Evolutionary conservation across 1,140 invertebrate genomes (phyloP), one percentile per base, ranked within the genome.

Genomic region (Papilio aristodemus): DNA sequence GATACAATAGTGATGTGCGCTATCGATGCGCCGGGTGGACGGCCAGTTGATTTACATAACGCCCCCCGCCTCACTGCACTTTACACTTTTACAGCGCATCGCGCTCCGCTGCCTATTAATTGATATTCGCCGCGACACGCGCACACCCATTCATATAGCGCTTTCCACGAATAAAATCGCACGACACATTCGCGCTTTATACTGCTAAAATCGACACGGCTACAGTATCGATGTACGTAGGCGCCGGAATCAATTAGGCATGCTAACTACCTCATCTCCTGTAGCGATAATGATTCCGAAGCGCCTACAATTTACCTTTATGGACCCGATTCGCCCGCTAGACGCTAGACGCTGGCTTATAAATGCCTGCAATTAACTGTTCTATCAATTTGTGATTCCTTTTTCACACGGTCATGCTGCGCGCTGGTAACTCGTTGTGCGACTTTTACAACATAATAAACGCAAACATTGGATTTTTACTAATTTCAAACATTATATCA

Each of bases 1-100:
- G n/a, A n/a, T n/a, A n/a, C n/a, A n/a, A n/a, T n/a, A n/a, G n/a
- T n/a, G n/a, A 70, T 38, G 68, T 80, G 81, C 74, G 80, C 75
- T 79, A 82, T 79, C 82, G 83, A 83, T 86, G 81, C 77, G 79
- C 79, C 72, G 74, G 75, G 46, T 10, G 46, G 74, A 77, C 75
- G 74, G 77, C 70, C 71, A 72, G 78, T 82, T 88, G 86, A 85
- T 88, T 87, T 87, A 88, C 84, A 83, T 71, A 82, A 83, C 79
- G 83, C 83, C 75, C 80, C 67, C 79, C 81, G 87, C 82, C 76
- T 84, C 78, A 67, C 71, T 88, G 87, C 84, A 88, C 79, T 90
- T 90, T 90, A 90, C 87, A 90, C 86, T 87, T 88, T 90, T 90
- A 82, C 87, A 88, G 85, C 78, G 83, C 76, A 73, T 79, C 81